phyloP scores from a whole-genome alignment of 2,888 invertebrate species.

The Onchidella celtica region DNA sequence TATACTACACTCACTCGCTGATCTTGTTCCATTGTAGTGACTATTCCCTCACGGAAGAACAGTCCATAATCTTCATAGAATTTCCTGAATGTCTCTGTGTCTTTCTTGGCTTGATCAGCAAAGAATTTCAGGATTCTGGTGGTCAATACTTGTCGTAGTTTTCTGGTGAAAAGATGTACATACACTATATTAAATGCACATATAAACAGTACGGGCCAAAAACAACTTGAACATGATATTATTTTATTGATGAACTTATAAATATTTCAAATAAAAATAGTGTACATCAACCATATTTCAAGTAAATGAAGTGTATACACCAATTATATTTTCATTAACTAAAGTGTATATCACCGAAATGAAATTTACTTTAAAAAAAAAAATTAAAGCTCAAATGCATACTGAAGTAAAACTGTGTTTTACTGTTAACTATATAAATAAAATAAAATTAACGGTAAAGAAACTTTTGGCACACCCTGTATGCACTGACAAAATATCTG shows the following conservation, averaged over 20 bases:
- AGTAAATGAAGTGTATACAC: too few species aligned
- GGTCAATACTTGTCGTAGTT: slow-evolving; percentile 91
- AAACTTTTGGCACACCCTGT: too few species aligned
- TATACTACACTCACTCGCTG: slow-evolving; percentile 91
- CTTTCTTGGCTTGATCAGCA: slow-evolving; percentile 91
- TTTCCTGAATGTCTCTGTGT: slow-evolving; percentile 88
- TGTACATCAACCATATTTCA: neutral
- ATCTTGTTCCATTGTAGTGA: slow-evolving; percentile 88
- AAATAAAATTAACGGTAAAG: too few species aligned
- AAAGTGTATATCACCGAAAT: too few species aligned
- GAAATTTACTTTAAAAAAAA: too few species aligned
- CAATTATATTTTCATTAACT: too few species aligned
- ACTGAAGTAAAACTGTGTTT: too few species aligned
- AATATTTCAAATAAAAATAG: neutral
- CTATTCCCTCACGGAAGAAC: slow-evolving; percentile 97
- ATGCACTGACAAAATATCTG: too few species aligned
- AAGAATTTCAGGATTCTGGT: slow-evolving; percentile 91
- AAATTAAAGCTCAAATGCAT: too few species aligned
- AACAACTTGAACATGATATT: neutral
- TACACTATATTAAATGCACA: too few species aligned
- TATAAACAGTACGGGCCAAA: too few species aligned
- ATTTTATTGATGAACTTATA: neutral
- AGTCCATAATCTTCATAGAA: slow-evolving; percentile 96
- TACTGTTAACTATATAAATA: too few species aligned
- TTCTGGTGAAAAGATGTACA: slow-evolving; percentile 71